Evolutionary conservation across 1,140 invertebrate species (phyloP), one percentile per base, ranked within the genome.

Genomic region (Aleiodes sp.): DNA sequence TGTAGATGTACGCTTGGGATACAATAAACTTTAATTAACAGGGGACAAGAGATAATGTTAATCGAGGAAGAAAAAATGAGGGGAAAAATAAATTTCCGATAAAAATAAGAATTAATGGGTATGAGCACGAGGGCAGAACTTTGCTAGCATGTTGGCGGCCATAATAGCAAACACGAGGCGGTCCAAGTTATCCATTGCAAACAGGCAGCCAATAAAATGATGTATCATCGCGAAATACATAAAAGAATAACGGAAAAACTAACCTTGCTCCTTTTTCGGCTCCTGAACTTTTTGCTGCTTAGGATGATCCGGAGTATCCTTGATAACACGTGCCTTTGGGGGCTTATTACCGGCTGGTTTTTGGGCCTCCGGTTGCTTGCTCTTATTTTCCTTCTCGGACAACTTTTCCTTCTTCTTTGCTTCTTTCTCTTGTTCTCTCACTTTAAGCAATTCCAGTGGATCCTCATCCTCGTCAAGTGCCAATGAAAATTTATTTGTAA

Each of bases 401-500:
- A 92, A 90, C 88, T 92, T 94, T 80, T 87, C 90, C 87, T 93
- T 94, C 88, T 92, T 95, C 87, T 93, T 92, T 70, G 90, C 88
- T 82, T 94, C 93, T 82, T 92, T 94, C 77, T 91, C 92, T 77
- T 90, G 89, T 86, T 93, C 92, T 83, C 91, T 90, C 76, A 91
- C 89, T 88, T 93, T 92, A 80, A 96, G 85, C 82, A 94, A 91
- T 89, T 97, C 95, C 83, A 95, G 89, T 73, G 94, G 94, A 90
- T 97, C 96, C 87, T 95, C 94, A 84, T 93, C 93, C 81, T 94
- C 92, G 83, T 91, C 89, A 83, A 96, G 90, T 86, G 96, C 96
- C 85, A 97, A 90, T 85, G 91, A 93, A 88, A 95, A 98, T 88
- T 96, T 93, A 88, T 98, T 98, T 79, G 91, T 91, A 74, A 96